Evolutionary conservation across 2,888 invertebrate species (phyloP).

Genomic region (Cryptocheilus praepositus): DNA sequence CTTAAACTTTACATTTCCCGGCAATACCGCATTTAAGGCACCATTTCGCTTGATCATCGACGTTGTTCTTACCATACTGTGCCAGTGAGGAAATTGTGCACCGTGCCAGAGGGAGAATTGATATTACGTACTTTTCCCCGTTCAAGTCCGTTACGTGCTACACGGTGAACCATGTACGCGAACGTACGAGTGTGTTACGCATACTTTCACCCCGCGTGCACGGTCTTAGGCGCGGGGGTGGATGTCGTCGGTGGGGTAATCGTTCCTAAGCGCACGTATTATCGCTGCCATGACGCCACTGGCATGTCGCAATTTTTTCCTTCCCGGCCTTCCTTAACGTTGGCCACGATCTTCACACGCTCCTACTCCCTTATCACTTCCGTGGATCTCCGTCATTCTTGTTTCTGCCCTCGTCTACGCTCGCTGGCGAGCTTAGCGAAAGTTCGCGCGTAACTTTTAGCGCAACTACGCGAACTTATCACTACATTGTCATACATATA

Average conservation of each 20-base stretch:
- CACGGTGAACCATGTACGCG: no score
- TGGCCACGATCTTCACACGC: conserved; percentile 46
- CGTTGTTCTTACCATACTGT: no score
- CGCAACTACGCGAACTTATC: no score
- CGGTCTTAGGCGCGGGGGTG: conserved; percentile 29
- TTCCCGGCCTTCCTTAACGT: conserved; percentile 14
- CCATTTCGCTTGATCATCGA: no score
- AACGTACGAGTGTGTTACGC: conserved; percentile 40
- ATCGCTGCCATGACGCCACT: conserved; percentile 50
- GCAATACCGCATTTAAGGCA: no score
- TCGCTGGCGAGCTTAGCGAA: no score
- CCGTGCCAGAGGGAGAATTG: conserved; percentile 44
- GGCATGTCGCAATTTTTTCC: conserved; percentile 52
- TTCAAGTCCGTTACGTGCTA: no score
- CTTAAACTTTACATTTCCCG: no score
- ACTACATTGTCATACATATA: no score
- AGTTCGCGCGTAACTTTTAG: no score
- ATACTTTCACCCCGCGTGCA: conserved; percentile 31
- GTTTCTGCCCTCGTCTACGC: conserved; percentile 23
- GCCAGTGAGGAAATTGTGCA: conserved; percentile 4
- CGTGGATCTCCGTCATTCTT: conserved; percentile 19
- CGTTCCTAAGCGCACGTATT: conserved; percentile 47
- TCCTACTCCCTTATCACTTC: conserved; percentile 34
- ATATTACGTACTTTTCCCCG: conserved; percentile 31
- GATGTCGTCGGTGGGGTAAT: conserved; percentile 36